Base-by-base conservation (phyloP, 2,888 invertebrate genomes). In the Lasioglossum vierecki region DNA sequence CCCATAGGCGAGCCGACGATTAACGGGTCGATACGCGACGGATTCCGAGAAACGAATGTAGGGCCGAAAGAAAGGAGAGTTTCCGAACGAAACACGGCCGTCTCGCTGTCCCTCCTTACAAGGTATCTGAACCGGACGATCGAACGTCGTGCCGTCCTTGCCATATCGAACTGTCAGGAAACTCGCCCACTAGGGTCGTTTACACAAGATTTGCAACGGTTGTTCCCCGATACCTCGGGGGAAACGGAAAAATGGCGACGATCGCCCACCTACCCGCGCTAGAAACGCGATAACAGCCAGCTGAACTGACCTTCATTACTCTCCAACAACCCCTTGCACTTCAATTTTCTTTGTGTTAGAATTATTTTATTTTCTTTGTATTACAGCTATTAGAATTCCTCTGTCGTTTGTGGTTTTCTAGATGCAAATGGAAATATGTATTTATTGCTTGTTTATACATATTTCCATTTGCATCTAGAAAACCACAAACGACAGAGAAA, bases 21-120 rank as follows among this genome's bases (percentile, higher is more conserved):
- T 85, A 81, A 88, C 86, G 83, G 76, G 83, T 84, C 85, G 88
- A 89, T 85, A 88, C 80, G 83, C 60, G 63, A 57, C 60, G n/a
- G 82, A 89, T 91, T 88, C 87, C 88, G 83, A 90, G 89, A 88
- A 85, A 84, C 82, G 79, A 77, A 84, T 85, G 89, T 88, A 84
- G 87, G 85, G 88, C 85, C 79, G 88, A 91, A 91, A 88, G 89
- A 90, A 92, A 91, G 90, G 91, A 88, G 89, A 88, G 88, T 90
- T 90, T 84, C 87, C 80, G 76, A 86, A 83, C 81, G 88, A 87
- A 88, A 87, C 89, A 66, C 66, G 66, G 26, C 18, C 90, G 88
- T 90, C 91, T 92, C 91, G 90, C 91, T 91, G 89, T 93, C 92
- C 88, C 91, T 92, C 92, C 93, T 88, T 93, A 92, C 89, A 93